A percentile compares a stretch with the other conserved stretches of the same genome.
Evolutionary conservation across 2,113 vertebrate species (phyloP).

Genomic region (Hyaena hyaena): DNA sequence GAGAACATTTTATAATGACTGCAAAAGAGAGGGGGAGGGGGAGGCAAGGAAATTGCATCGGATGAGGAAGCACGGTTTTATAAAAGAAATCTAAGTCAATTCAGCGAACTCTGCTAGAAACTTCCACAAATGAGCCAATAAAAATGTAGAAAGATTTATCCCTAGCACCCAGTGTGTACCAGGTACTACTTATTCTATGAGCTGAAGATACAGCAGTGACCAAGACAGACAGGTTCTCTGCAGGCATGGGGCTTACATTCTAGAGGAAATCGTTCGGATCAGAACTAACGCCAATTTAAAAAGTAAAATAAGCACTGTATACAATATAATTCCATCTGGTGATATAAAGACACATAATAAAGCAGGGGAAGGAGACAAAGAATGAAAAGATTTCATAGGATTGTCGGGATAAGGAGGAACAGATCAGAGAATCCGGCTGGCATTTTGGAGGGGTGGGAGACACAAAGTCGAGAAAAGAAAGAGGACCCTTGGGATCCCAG

Average conservation of each 20-base stretch:
- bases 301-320: not conserved
- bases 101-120: not conserved
- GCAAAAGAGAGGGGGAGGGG: not conserved
- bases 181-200: not conserved
- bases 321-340: not conserved
- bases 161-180: not conserved
- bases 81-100: not conserved
- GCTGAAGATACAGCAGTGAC: not conserved
- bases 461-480: not conserved
- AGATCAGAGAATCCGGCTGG: not conserved
- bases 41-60: not conserved
- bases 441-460: not conserved
- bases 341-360: not conserved
- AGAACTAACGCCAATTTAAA: not conserved
- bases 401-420: not conserved
- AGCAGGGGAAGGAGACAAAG: not conserved
- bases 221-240: not conserved
- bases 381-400: not conserved
- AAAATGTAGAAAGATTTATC: not conserved
- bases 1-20: not conserved
- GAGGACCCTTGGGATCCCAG: not conserved
- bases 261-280: not conserved
- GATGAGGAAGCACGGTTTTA: not conserved
- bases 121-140: not conserved
- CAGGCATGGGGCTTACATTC: not conserved